Evolutionary conservation across 2,113 vertebrate species (phyloP).

Genomic region (Melanocharis versteri): DNA sequence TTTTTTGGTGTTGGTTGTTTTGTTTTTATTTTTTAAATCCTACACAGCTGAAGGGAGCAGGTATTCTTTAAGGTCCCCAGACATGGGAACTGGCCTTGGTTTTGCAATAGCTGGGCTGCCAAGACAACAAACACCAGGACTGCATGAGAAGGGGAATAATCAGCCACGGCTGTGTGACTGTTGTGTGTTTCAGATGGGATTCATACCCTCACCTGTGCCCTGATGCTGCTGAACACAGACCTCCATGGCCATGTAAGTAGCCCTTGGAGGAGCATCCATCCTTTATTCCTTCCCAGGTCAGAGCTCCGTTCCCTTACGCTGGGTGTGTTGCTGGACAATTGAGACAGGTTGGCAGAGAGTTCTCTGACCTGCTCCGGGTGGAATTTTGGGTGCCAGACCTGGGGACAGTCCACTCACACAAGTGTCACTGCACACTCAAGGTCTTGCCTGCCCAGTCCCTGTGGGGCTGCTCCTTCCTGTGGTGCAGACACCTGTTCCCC

Average conservation of each 20-base stretch:
- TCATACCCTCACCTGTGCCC: constrained; percentile 79
- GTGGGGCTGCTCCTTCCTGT: background rate
- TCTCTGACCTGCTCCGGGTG: background rate
- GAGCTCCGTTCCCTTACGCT: background rate
- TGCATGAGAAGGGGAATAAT: fast-evolving
- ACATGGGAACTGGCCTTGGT: background rate
- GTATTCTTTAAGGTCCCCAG: background rate
- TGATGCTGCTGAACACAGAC: constrained; percentile 83
- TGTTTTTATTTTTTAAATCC: background rate
- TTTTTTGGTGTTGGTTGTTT: background rate
- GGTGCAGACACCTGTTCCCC: background rate
- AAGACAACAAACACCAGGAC: background rate
- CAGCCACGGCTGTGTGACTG: background rate
- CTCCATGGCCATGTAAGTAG: constrained; percentile 80
- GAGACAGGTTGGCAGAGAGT: background rate
- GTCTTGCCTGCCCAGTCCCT: background rate
- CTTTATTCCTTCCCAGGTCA: background rate
- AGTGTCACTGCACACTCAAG: background rate
- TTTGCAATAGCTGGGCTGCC: background rate
- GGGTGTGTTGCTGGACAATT: background rate
- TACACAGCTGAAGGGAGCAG: background rate
- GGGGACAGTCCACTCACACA: background rate
- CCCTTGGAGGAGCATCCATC: background rate
- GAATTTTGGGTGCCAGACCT: background rate
- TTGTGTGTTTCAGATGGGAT: constrained; percentile 76